Evolutionary conservation across 92 coral and sea anemone genomes (phyloP), one percentile per base, ranked within the genome.

Genomic region (Zoanthus sansibaricus): DNA sequence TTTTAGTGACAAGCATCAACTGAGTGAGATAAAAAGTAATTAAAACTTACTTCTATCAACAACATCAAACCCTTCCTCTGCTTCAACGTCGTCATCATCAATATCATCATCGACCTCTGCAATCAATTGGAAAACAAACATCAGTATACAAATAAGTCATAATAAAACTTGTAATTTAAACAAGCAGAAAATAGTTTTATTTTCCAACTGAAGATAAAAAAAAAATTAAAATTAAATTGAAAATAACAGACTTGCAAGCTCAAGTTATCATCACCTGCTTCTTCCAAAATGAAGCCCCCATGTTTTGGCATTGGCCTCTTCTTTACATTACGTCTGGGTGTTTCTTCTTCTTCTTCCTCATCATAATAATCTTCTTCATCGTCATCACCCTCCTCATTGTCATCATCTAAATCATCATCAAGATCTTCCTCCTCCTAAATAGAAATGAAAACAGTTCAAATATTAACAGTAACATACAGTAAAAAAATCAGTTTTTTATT

Each of bases 101-200:
- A 90, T 88, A 52, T 97, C 99, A 86, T 97, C 99, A 77, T 97
- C 99, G 87, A 97, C 99, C 86, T 97, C 99, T 97, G 80, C 21
- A 90, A 87, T 45, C 18, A 15, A 72, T 9, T 15, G 47, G 66
- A 74, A 59, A 85, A 44, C 17, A 67, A 62, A 67, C 4, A 33
- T 56, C 14, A 77, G 44, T 30, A 61, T 17, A 11, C 21, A 69
- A 11, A 9, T 52, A 21, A 16, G 20, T 31, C 48, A 49, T 17
- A 2, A n/a, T n/a, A n/a, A n/a, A n/a, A n/a, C n/a, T n/a, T n/a
- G n/a, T n/a, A n/a, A n/a, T n/a, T n/a, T n/a, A n/a, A n/a, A n/a
- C n/a, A 33, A 3, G 1, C 42, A 33, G n/a, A 62, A 18, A 62
- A 16, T 7, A 14, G 30, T 16, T 64, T 15, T 4, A 67, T 14